Conservation (phyloP, 2,888 invertebrate genomes). For the Parnassius glacialis region DNA sequence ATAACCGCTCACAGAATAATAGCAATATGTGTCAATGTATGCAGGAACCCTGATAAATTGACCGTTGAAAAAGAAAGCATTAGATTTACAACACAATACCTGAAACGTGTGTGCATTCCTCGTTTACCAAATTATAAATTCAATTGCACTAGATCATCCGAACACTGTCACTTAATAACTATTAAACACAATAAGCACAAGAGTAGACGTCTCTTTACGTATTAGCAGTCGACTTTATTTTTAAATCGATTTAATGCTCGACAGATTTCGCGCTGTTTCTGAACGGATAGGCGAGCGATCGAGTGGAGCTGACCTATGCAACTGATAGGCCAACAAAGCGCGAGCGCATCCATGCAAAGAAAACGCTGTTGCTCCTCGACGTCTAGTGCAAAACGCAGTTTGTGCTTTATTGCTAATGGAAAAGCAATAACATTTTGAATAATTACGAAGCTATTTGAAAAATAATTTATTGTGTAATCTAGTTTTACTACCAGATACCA, state of each 20-base stretch:
- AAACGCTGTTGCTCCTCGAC: neutral
- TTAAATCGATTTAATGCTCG: conserved; percentile 12
- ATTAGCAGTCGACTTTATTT: neutral
- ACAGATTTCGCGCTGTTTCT: conserved; percentile 18
- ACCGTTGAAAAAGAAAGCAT: conserved; percentile 14
- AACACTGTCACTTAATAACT: neutral
- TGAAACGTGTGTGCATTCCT: conserved; percentile 33
- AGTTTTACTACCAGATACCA: no score
- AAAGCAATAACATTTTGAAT: no score
- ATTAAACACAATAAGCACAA: conserved; percentile 3
- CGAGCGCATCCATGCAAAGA: conserved; percentile 29
- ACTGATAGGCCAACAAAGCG: conserved; percentile 34
- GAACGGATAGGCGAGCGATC: conserved; percentile 27
- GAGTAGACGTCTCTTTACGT: conserved; percentile 1
- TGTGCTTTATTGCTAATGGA: conserved; percentile 3
- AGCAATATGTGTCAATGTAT: neutral
- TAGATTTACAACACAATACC: conserved; percentile 26
- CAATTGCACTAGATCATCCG: conserved; percentile 1
- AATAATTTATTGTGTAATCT: no score
- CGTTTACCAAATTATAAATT: neutral
- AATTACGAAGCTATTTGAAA: no score
- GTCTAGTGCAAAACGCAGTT: neutral
- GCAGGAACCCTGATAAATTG: conserved; percentile 1
- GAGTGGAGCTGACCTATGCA: conserved; percentile 31
- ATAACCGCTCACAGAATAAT: no score